Conservation (phyloP, 2,888 invertebrate genomes). For the Dicranocentrus wangi region DNA sequence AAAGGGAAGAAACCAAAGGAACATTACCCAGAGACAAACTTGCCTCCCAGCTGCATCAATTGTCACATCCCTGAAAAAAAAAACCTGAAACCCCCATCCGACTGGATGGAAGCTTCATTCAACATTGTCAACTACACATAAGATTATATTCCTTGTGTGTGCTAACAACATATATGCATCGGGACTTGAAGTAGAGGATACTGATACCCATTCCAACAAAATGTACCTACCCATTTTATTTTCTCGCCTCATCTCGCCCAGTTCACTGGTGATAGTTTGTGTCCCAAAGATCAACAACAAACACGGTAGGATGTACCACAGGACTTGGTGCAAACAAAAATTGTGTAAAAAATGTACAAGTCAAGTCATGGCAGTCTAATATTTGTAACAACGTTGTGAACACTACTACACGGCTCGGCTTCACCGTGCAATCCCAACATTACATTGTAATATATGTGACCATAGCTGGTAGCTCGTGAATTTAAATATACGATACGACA, state of each 20-base stretch:
- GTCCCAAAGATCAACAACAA: slow-evolving; percentile 48
- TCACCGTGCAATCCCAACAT: no score
- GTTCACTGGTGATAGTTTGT: slow-evolving; percentile 19
- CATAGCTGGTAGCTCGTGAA: slow-evolving; percentile 53
- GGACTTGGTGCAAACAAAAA: slow-evolving; percentile 51
- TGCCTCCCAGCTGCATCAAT: slow-evolving; percentile 58
- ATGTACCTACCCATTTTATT: slow-evolving; percentile 28
- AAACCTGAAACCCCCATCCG: no score
- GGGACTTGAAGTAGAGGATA: no score
- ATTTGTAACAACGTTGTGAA: slow-evolving; percentile 61
- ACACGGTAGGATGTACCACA: background rate
- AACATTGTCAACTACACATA: background rate
- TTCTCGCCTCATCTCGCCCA: slow-evolving; percentile 26
- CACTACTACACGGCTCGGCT: slow-evolving; percentile 23
- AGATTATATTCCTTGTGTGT: slow-evolving; percentile 22
- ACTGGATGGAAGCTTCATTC: slow-evolving; percentile 32
- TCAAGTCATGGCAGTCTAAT: slow-evolving; percentile 54
- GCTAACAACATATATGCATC: background rate
- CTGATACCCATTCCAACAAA: slow-evolving; percentile 28
- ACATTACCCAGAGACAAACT: slow-evolving; percentile 55
- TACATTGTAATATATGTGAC: slow-evolving; percentile 53
- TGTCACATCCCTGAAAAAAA: slow-evolving; percentile 61
- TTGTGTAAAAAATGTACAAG: slow-evolving; percentile 62
- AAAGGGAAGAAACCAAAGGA: slow-evolving; percentile 40
- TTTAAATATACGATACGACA: slow-evolving; percentile 67